Evolutionary conservation across 2,113 vertebrate species (phyloP), one percentile per base, ranked within the genome.

Genomic region (Semicossyphus pulcher): DNA sequence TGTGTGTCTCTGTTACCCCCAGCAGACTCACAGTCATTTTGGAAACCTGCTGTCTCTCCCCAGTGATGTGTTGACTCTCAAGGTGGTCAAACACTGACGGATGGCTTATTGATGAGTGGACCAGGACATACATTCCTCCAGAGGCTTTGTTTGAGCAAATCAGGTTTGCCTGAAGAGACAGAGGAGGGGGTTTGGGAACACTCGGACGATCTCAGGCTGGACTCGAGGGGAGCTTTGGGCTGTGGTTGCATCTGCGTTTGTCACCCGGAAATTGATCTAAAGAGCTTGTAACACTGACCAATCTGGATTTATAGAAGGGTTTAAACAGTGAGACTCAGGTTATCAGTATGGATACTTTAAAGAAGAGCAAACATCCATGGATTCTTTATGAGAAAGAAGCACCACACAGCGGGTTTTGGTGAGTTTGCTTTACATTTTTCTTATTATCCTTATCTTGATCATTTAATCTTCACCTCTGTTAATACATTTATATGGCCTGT

Each of bases 371-470:
- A 16, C 64, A 81, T 18, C 62, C 73, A 12, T 92, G 91, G 92
- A 36, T 56, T 42, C 68, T 88, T 32, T 93, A 92, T 78, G 77
- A 91, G 52, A 69, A 51, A 20, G 91, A 92, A 67, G 58, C 79
- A 2, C 80, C 85, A 45, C 88, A 89, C 86, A 76, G 67, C 26
- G 85, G 85, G 34, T 53, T 85, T 32, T 73, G 86, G 92, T 94
- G 62, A 90, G 89, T 88, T 72, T 48, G 7, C 1, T 51, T 20
- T 3, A 5, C 1, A 42, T n/a, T 34, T 0, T 29, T 47, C 10
- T 51, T 49, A 32, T 25, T 14, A 10, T 21, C 37, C 7, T 67
- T 15, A 49, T 29, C 6, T n/a, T 52, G 31, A 32, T 64, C 42
- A 23, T 36, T 7, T 36, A 7, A 10, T 10, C n/a, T n/a, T n/a